Evolutionary conservation across 2,797 vertebrate species (phyloP).

Genomic region (Paedocypris micromegethes): DNA sequence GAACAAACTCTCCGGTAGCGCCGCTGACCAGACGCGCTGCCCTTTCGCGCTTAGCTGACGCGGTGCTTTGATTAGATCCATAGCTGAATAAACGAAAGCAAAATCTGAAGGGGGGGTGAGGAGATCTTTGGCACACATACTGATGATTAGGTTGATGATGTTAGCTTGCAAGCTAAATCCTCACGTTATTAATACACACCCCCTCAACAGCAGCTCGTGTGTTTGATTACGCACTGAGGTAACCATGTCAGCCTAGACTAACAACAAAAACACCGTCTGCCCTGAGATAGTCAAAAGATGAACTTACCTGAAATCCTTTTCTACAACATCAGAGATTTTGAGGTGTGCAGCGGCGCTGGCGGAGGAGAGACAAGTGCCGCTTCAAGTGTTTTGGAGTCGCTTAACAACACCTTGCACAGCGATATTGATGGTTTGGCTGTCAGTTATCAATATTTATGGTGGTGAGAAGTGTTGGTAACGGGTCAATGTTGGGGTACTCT

Average conservation of each 20-base stretch:
- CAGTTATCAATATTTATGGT: constrained; percentile 67
- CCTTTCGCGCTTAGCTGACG: neutral
- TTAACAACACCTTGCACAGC: constrained; percentile 53
- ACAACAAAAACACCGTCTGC: constrained; percentile 10
- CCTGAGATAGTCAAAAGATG: constrained; percentile 47
- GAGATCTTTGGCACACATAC: constrained; percentile 4
- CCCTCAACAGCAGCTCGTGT: constrained; percentile 8
- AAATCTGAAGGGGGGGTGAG: too few relatives aligned
- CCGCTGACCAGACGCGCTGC: neutral
- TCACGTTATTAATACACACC: constrained; percentile 24
- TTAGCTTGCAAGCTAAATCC: constrained; percentile 30
- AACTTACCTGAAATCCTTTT: constrained; percentile 79
- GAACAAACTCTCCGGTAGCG: constrained; percentile 15
- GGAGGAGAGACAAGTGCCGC: constrained; percentile 54
- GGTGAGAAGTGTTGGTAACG: constrained; percentile 69
- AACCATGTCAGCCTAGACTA: constrained; percentile 22
- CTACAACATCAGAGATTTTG: constrained; percentile 88
- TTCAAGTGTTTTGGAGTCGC: constrained; percentile 51
- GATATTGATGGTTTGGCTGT: constrained; percentile 57
- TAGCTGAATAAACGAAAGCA: neutral
- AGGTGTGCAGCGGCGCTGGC: constrained; percentile 69
- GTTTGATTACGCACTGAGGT: constrained; percentile 20
- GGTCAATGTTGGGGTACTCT: constrained; percentile 68
- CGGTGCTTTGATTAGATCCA: neutral
- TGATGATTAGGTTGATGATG: constrained; percentile 13